Conservation (phyloP, 1,140 invertebrate species). For the Trachelipus rathkii region DNA sequence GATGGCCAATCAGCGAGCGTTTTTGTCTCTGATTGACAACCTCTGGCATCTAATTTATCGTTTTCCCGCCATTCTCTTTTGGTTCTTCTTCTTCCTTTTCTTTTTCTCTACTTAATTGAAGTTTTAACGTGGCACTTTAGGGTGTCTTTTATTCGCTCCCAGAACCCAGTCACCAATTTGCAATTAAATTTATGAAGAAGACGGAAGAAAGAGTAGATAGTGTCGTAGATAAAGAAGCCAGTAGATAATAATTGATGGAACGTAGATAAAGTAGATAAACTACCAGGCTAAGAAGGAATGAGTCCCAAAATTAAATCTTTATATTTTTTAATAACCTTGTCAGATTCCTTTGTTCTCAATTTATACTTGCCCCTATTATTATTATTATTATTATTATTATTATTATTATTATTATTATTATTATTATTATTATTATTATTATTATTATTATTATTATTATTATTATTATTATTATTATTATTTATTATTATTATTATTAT, state of each 20-base stretch:
- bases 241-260: no score
- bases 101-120: neutral
- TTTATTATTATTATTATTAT: no score
- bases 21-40: constrained; percentile 43
- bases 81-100: neutral
- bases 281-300: no score
- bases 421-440: no score
- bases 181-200: neutral
- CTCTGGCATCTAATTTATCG: constrained; percentile 35
- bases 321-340: neutral
- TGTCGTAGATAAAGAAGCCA: no score
- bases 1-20: constrained; percentile 36
- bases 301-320: neutral
- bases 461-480: no score
- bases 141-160: neutral
- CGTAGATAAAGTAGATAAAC: no score
- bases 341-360: constrained; percentile 5
- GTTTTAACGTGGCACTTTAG: neutral
- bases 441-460: no score
- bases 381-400: neutral
- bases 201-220: neutral
- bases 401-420: no score
- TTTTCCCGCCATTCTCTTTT: neutral
- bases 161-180: neutral
- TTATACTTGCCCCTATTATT: neutral